Conservation (phyloP, 2,888 invertebrate genomes). For the Priocnemis perturbator region DNA sequence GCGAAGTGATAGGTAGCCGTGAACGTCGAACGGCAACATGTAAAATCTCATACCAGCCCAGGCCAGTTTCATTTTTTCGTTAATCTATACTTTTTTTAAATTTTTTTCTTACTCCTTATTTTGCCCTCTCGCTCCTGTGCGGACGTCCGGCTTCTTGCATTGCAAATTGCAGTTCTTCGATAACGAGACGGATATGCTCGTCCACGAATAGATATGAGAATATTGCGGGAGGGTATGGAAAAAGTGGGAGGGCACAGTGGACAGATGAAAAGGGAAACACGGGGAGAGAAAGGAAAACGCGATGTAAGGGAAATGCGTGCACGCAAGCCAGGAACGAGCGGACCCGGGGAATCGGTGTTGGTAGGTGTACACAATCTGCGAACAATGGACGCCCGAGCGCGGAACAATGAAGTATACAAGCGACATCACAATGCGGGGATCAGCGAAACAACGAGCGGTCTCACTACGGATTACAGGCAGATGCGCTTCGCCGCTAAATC, state of each 20-base stretch:
- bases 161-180: too few species aligned
- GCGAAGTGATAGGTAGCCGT: too few species aligned
- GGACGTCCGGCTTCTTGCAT: too few species aligned
- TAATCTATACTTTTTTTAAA: too few species aligned
- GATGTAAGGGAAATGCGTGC: slow-evolving; percentile 39
- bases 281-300: slow-evolving; percentile 17
- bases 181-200: too few species aligned
- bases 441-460: slow-evolving; percentile 71
- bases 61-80: too few species aligned
- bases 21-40: too few species aligned
- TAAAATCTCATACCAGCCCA: too few species aligned
- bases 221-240: background rate
- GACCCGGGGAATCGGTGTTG: slow-evolving; percentile 30
- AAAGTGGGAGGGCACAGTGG: slow-evolving; percentile 11
- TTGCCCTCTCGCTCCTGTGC: too few species aligned
- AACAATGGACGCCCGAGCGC: slow-evolving; percentile 64
- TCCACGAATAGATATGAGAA: too few species aligned
- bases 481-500: slow-evolving; percentile 60
- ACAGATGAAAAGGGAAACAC: slow-evolving; percentile 9
- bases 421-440: slow-evolving; percentile 68
- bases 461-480: slow-evolving; percentile 71
- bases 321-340: slow-evolving; percentile 29
- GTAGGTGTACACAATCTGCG: slow-evolving; percentile 69
- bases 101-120: too few species aligned
- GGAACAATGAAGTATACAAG: slow-evolving; percentile 69